These are phyloP conservation scores for Gymnobelideus leadbeateri DNA, from an alignment of 2,113 vertebrate species.

Conservation along the genomic window DNA sequence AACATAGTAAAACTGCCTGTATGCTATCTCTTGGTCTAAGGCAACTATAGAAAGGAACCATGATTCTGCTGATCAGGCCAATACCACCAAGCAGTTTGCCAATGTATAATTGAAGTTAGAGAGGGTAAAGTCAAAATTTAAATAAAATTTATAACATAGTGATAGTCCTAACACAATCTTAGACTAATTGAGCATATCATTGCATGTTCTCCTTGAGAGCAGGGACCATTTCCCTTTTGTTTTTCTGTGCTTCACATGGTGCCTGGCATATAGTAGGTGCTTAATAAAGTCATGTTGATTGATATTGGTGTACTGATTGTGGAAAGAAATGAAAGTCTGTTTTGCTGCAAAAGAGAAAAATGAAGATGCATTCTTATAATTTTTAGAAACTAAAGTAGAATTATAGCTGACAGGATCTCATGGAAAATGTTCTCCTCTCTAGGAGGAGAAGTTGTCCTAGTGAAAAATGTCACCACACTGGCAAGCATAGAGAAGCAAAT, in stretches of 20 bases:
- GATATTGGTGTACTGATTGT: conserved; percentile 35
- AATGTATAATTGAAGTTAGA: conserved; percentile 33
- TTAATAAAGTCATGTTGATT: neutral
- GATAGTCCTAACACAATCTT: conserved; percentile 7
- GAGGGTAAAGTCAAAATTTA: conserved; percentile 32
- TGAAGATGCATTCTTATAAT: conserved; percentile 23
- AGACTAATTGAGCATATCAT: neutral
- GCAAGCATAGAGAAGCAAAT: neutral
- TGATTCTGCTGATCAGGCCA: conserved; percentile 16
- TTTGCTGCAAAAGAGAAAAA: conserved; percentile 26
- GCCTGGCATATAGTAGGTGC: neutral
- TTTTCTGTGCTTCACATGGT: neutral
- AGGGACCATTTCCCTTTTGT: neutral
- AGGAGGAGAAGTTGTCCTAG: conserved; percentile 1
- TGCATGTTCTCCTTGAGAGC: neutral
- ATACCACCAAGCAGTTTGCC: conserved; percentile 7
- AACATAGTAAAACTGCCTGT: conserved; percentile 48
- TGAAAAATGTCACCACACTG: conserved; percentile 20
- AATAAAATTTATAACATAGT: conserved; percentile 14
- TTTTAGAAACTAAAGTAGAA: conserved; percentile 20
- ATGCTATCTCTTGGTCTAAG: conserved; percentile 30
- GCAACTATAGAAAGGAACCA: conserved; percentile 42
- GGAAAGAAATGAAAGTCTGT: conserved; percentile 12
- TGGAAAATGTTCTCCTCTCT: neutral
- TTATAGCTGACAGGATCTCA: conserved; percentile 29